A percentile compares a stretch with the other conserved stretches of the same genome.
These are phyloP conservation scores for Drosophila koepferae DNA, from an alignment of 2,888 invertebrate genomes.

Conservation along the genomic window DNA sequence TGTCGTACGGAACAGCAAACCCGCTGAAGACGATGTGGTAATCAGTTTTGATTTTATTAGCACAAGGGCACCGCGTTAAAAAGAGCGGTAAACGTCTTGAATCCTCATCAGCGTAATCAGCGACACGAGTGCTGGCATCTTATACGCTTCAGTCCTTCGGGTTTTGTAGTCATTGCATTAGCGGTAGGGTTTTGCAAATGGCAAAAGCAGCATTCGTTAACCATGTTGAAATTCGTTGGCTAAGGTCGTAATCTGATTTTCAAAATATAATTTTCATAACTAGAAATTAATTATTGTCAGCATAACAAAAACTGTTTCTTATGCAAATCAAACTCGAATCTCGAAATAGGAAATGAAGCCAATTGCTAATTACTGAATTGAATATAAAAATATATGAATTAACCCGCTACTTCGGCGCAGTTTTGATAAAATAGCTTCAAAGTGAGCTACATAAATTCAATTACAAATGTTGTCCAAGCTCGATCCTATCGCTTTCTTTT, in stretches of 20 bases:
- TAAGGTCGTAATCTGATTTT: constrained; percentile 1
- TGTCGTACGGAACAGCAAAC: constrained; percentile 29
- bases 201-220: constrained; percentile 1
- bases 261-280: neutral
- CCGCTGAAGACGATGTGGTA: constrained; percentile 76
- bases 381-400: neutral
- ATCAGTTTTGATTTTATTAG: constrained; percentile 81
- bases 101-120: constrained; percentile 36
- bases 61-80: constrained; percentile 46
- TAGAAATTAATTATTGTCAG: constrained; percentile 2
- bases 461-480: neutral
- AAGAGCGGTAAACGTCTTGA: constrained; percentile 49
- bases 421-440: neutral
- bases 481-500: neutral
- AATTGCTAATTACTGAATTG: neutral
- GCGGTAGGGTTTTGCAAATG: neutral
- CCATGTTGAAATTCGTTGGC: neutral
- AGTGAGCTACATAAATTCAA: neutral
- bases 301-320: neutral
- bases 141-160: constrained; percentile 2
- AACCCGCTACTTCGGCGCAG: neutral
- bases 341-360: neutral
- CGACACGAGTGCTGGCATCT: constrained; percentile 18
- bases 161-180: constrained; percentile 6
- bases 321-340: neutral